Evolutionary conservation across 2,888 invertebrate species (phyloP).

Genomic region (Ormia ochracea): DNA sequence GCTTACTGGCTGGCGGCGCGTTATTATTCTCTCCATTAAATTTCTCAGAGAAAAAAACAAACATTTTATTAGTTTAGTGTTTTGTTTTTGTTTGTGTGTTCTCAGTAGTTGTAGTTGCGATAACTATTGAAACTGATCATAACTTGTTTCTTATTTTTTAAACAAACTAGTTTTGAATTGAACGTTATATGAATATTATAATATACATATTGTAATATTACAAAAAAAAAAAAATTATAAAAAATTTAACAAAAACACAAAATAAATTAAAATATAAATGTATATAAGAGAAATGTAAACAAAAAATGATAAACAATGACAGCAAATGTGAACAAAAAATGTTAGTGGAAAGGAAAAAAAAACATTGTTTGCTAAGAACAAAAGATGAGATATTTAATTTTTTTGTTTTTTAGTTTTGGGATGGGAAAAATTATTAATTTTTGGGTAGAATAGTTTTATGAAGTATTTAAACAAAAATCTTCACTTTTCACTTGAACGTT

Average conservation of each 20-base stretch:
- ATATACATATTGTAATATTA: constrained; percentile 4
- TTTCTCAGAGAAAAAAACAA: constrained; percentile 60
- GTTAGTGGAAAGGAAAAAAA: not conserved
- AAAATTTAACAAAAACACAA: constrained; percentile 4
- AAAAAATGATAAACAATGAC: constrained; percentile 4
- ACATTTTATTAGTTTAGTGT: constrained; percentile 56
- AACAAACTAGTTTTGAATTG: constrained; percentile 10
- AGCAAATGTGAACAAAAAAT: constrained; percentile 9
- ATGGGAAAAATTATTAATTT: constrained; percentile 10
- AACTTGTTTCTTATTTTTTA: constrained; percentile 1
- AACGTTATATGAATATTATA: constrained; percentile 26
- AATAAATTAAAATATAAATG: constrained; percentile 35
- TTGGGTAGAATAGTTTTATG: not conserved
- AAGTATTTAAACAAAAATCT: not conserved
- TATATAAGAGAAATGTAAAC: not conserved
- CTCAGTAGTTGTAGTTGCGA: constrained; percentile 13
- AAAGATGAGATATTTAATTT: not conserved
- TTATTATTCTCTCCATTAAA: constrained; percentile 40
- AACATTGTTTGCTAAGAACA: constrained; percentile 1
- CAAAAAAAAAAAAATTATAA: constrained; percentile 1
- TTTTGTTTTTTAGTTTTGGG: not conserved
- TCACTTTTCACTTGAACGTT: not conserved
- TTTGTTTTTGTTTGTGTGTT: constrained; percentile 29
- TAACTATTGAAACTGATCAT: constrained; percentile 32
- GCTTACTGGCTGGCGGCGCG: not conserved